Evolutionary conservation across 2,888 invertebrate genomes (phyloP).

Genomic region (Cremastobaeus sp.): DNA sequence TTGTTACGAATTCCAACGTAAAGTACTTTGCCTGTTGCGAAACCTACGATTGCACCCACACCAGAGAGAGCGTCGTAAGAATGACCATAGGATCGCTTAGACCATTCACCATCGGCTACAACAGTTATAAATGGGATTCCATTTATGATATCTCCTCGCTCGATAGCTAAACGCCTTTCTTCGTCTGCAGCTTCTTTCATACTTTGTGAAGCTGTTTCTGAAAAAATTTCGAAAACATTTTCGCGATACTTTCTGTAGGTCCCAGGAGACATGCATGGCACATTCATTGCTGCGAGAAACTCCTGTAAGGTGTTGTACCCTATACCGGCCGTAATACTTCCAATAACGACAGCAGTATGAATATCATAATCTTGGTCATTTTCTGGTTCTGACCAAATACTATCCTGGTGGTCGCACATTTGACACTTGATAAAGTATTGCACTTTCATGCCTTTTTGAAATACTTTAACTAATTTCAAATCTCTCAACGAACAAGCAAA

Average conservation of each 20-base stretch:
- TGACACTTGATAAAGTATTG: background rate
- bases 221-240: no score
- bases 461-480: background rate
- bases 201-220: no score
- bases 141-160: conserved; percentile 30
- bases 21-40: conserved; percentile 61
- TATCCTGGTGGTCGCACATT: background rate
- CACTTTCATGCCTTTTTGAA: background rate
- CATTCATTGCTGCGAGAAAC: background rate
- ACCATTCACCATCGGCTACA: conserved; percentile 38
- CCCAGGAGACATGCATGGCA: background rate
- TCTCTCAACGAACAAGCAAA: no score
- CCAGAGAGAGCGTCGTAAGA: conserved; percentile 48
- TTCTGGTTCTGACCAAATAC: background rate
- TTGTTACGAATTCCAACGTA: conserved; percentile 62
- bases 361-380: background rate
- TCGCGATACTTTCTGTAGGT: no score
- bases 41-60: conserved; percentile 38
- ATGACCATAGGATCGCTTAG: conserved; percentile 46
- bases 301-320: background rate
- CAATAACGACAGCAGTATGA: background rate
- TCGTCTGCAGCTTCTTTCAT: no score
- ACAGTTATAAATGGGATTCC: conserved; percentile 52
- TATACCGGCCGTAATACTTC: background rate
- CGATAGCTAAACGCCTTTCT: no score